Evolutionary conservation across 2,797 vertebrate genomes (phyloP).

Genomic region (Channa striata): DNA sequence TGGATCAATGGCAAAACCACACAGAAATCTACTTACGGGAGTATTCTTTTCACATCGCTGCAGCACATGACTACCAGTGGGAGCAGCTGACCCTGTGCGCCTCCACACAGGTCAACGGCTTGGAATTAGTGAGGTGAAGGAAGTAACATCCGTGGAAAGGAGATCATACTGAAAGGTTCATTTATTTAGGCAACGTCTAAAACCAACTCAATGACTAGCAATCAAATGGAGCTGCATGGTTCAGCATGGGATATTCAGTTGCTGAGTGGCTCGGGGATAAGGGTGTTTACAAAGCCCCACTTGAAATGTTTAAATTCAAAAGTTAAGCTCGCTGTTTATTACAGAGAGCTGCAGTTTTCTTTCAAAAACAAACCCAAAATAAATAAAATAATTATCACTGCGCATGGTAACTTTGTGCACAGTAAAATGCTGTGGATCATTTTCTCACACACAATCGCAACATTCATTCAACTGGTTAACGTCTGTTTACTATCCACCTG

Average conservation of each 20-base stretch:
- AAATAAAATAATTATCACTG: too few species aligned
- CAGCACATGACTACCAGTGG: slow-evolving; percentile 24
- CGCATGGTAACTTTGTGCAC: too few species aligned
- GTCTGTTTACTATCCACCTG: too few species aligned
- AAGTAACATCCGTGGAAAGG: slow-evolving; percentile 12
- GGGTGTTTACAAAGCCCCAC: background rate
- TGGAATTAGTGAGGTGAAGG: background rate
- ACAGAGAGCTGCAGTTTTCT: background rate
- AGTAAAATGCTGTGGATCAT: too few species aligned
- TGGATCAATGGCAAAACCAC: slow-evolving; percentile 55
- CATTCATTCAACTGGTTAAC: too few species aligned
- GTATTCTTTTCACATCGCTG: slow-evolving; percentile 26
- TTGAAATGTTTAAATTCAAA: background rate
- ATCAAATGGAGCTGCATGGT: background rate
- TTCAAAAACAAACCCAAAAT: background rate
- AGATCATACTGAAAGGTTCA: background rate
- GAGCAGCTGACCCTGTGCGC: slow-evolving; percentile 43
- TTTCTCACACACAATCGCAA: too few species aligned
- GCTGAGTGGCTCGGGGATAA: background rate
- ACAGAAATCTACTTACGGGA: slow-evolving; percentile 22
- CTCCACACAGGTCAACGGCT: slow-evolving; percentile 27
- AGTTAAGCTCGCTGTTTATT: background rate
- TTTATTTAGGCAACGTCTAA: background rate
- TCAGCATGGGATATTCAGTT: background rate
- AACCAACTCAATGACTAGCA: background rate